A percentile compares a stretch with the other conserved stretches of the same genome.
phyloP scores from a whole-genome alignment of 2,888 invertebrate species.

The Halocaridina rubra region DNA sequence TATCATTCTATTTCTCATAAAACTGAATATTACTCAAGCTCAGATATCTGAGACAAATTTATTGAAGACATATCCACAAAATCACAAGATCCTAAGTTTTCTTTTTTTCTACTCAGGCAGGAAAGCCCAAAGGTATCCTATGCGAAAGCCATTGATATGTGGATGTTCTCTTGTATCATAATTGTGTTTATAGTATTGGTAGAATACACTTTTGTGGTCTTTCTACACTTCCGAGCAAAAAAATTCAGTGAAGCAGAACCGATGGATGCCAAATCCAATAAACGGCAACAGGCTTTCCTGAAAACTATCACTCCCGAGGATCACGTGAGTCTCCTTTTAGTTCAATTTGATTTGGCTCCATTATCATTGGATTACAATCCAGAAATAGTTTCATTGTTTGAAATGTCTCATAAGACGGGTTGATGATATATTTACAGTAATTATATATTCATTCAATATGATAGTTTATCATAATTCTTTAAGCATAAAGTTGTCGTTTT shows the following conservation, averaged over 20 bases:
- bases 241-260: background rate
- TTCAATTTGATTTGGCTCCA: no score
- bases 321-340: no score
- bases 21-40: no score
- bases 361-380: no score
- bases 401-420: no score
- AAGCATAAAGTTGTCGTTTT: no score
- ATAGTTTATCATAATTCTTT: no score
- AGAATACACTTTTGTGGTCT: conserved; percentile 65
- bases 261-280: background rate
- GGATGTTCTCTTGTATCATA: conserved; percentile 65
- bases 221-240: background rate
- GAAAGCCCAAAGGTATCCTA: conserved; percentile 66
- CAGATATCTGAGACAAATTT: background rate
- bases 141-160: conserved; percentile 66
- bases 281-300: background rate
- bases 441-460: no score
- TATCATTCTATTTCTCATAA: no score
- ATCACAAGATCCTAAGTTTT: background rate
- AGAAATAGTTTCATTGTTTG: no score
- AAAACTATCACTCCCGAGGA: no score
- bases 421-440: no score
- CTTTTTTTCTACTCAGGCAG: background rate
- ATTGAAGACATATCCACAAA: background rate
- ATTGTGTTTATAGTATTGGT: conserved; percentile 65